These are phyloP conservation scores for Hipposideros armiger DNA, from an alignment of 2,113 vertebrate species.

Conservation along the genomic window DNA sequence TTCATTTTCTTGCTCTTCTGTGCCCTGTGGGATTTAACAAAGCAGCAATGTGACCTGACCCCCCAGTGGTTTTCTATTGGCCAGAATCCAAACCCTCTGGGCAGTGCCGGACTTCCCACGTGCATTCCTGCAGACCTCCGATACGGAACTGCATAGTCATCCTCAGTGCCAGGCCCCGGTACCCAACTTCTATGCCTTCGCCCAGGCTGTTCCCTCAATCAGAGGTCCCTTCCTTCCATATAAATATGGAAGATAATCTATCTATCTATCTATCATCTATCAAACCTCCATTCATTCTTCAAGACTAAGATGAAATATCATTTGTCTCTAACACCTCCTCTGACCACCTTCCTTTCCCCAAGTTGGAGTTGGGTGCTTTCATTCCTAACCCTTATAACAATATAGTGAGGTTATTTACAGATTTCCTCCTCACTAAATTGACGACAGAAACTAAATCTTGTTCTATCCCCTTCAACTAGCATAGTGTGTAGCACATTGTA, in stretches of 20 bases:
- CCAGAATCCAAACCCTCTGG: slow-evolving; percentile 22
- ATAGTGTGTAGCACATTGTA: neutral
- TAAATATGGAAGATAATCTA: neutral
- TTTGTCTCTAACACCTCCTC: neutral
- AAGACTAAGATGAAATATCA: neutral
- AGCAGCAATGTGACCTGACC: slow-evolving; percentile 30
- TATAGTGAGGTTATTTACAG: neutral
- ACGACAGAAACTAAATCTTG: neutral
- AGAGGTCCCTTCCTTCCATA: neutral
- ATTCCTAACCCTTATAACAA: neutral
- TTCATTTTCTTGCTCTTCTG: neutral
- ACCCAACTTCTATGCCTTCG: neutral
- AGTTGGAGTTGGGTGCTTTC: neutral
- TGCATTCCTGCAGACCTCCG: slow-evolving; percentile 39
- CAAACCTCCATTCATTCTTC: neutral
- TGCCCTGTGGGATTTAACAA: neutral
- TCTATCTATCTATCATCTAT: neutral
- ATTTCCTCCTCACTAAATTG: neutral
- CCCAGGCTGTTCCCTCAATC: neutral
- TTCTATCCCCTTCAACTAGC: neutral
- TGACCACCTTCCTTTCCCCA: neutral
- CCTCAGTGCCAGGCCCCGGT: neutral
- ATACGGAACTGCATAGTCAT: neutral
- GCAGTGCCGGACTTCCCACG: neutral
- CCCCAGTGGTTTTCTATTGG: slow-evolving; percentile 40